A percentile compares a stretch with the other conserved stretches of the same genome.
Evolutionary conservation across 2,797 vertebrate genomes (phyloP).

Genomic region (Lagorchestes hirsutus): DNA sequence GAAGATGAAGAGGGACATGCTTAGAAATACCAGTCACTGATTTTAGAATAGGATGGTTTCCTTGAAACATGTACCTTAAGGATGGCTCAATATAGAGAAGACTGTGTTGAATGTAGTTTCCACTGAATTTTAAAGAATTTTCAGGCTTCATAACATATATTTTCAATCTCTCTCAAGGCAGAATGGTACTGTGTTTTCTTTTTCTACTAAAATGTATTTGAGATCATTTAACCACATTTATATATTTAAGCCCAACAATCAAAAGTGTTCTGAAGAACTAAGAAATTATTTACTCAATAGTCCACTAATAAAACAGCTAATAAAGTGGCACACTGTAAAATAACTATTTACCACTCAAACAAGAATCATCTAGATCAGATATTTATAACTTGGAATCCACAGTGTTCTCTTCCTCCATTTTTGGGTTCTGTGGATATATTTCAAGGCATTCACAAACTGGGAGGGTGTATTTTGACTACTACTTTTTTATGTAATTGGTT

Average conservation of each 20-base stretch:
- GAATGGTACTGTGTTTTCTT: constrained; percentile 2
- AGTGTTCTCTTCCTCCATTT: background rate
- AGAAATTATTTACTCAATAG: background rate
- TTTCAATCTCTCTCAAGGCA: constrained; percentile 34
- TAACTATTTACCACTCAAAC: background rate
- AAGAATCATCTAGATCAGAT: background rate
- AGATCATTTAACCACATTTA: background rate
- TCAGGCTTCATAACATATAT: background rate
- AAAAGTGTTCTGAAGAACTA: constrained; percentile 13
- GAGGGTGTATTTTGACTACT: background rate
- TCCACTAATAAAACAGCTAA: constrained; percentile 20
- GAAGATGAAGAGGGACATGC: constrained; percentile 6
- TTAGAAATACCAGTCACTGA: constrained; percentile 9
- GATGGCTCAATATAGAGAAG: background rate
- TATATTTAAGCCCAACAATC: background rate
- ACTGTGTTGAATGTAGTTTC: background rate
- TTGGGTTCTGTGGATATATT: background rate
- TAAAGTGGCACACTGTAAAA: constrained; percentile 18
- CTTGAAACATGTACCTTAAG: constrained; percentile 35
- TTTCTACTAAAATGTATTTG: background rate
- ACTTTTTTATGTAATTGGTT: background rate
- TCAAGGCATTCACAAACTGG: background rate
- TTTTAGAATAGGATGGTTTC: background rate
- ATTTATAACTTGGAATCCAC: background rate
- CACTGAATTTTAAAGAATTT: constrained; percentile 19